These are phyloP conservation scores for Itoplectis maculator DNA, from an alignment of 2,888 invertebrate species.

Conservation along the genomic window DNA sequence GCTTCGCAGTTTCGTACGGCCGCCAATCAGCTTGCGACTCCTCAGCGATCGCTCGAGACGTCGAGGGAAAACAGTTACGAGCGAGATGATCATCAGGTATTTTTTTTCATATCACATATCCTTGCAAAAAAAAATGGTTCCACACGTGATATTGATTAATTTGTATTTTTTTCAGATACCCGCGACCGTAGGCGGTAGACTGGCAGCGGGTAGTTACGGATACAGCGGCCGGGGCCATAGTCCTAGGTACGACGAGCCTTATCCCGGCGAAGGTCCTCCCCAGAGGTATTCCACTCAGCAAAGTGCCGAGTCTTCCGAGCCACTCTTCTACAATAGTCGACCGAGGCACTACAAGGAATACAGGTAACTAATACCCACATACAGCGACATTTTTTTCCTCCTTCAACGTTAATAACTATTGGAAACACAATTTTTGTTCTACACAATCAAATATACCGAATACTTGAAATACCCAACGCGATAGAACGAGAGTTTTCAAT, in stretches of 20 bases:
- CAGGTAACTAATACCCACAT: conserved; percentile 74
- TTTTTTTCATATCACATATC: no score
- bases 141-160: not conserved
- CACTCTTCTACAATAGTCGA: conserved; percentile 95
- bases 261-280: conserved; percentile 79
- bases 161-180: conserved; percentile 77
- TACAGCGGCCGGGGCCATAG: conserved; percentile 84
- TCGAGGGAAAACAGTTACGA: conserved; percentile 94
- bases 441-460: conserved; percentile 26
- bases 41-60: conserved; percentile 91
- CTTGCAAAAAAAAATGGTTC: no score
- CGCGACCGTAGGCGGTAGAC: conserved; percentile 74
- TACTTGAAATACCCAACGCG: conserved; percentile 37
- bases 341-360: conserved; percentile 89
- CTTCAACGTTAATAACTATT: conserved; percentile 20
- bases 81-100: conserved; percentile 89
- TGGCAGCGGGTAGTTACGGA: conserved; percentile 79
- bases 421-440: conserved; percentile 68
- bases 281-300: conserved; percentile 79
- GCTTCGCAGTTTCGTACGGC: conserved; percentile 94
- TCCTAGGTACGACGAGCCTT: conserved; percentile 81
- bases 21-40: conserved; percentile 92
- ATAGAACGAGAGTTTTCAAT: conserved; percentile 59
- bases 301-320: conserved; percentile 87
- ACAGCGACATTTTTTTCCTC: not conserved